Percentiles rank a stretch among this genome's conserved stretches.
These are phyloP conservation scores for Phaedon cochleariae DNA, from an alignment of 2,888 invertebrate species.

Conservation along the genomic window DNA sequence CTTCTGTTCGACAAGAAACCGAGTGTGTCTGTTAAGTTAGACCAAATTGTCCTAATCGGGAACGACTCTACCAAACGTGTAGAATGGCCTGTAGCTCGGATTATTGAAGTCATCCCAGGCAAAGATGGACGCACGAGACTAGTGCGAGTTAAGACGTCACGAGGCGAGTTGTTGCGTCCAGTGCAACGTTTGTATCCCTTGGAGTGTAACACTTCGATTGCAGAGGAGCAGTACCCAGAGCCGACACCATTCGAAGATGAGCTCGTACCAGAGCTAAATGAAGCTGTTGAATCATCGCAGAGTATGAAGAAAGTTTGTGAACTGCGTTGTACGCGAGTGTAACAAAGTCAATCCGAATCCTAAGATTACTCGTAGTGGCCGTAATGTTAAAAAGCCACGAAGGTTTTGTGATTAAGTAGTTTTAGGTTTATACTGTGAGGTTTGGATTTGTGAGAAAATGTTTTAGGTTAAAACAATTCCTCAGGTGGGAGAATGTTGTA, in stretches of 20 bases:
- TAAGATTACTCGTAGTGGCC: conserved; percentile 8
- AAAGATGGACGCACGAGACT: conserved; percentile 33
- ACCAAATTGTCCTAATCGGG: conserved; percentile 36
- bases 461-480: conserved; percentile 1
- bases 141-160: conserved; percentile 24
- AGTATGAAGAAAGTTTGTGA: not conserved
- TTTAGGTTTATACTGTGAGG: not conserved
- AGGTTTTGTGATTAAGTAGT: conserved; percentile 1
- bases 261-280: not conserved
- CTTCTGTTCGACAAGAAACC: conserved; percentile 14
- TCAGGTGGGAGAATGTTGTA: conserved; percentile 11
- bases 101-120: conserved; percentile 32
- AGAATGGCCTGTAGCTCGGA: conserved; percentile 36
- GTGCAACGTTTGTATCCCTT: conserved; percentile 32
- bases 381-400: not conserved
- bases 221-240: not conserved
- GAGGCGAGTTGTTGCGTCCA: conserved; percentile 28
- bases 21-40: conserved; percentile 13
- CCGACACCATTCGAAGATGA: not conserved
- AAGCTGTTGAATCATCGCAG: not conserved
- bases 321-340: not conserved
- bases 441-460: not conserved
- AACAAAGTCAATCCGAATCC: not conserved
- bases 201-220: conserved; percentile 17
- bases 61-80: conserved; percentile 34